Base-by-base conservation (phyloP, 2,888 invertebrate genomes). In the Trissolcus japonicus region DNA sequence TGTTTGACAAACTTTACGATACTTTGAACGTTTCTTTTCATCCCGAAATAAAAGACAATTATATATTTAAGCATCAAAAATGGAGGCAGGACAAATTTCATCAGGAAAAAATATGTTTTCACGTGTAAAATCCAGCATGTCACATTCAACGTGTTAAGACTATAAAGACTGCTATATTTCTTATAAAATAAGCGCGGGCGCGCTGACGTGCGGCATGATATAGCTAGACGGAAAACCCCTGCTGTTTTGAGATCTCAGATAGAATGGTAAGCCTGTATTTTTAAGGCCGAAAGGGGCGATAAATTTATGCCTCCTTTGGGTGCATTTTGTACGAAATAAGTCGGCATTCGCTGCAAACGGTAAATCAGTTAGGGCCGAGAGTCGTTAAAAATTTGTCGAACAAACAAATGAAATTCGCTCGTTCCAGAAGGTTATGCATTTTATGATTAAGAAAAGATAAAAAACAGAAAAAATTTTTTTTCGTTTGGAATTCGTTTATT, bases 311-410 rank as follows among this genome's bases (percentile, higher is more conserved):
- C 69, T 67, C 68, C 77, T 53, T 53, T 69, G 65, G 69, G 74
- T 74, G 68, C 69, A 66, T 78, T 78, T 78, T 74, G 78, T 74
- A 67, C 74, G 62, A 74, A 67, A 74, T 74, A 67, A 74, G 74
- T 61, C 73, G 56, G 61, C 60, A 55, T 61, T 43, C 67, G 61
- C 21, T 67, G 62, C 50, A 40, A 25, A 60, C 62, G 51, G 74
- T 74, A 74, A 74, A 74, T 74, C 74, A 62, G 62, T 67, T 67
- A 53, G 67, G 13, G 50, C 53, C 4, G 6, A 6, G 40, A 46
- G 62, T 74, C 62, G 74, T 74, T 74, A 67, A 74, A 74, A 74
- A 74, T 74, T 74, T 74, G 74, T 67, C 67, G 53, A 67, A 61
- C 43, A 67, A 66, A 67, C 73, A 50, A 74, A 74, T 62, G 66